phyloP scores from a whole-genome alignment of 1,140 invertebrate genomes.

The Cyphomyrmex costatus region DNA sequence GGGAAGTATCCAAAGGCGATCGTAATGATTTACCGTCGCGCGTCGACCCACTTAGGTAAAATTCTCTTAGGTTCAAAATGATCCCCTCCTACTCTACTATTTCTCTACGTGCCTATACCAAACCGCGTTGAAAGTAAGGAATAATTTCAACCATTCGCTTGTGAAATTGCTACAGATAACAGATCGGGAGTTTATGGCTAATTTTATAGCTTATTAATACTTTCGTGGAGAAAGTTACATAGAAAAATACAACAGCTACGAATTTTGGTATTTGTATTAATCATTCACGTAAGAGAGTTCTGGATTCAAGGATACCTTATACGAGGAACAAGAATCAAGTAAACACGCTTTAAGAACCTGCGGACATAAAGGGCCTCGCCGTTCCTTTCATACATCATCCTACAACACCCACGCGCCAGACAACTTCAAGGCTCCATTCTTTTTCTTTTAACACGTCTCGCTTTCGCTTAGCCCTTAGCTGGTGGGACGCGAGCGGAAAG shows the following conservation, averaged over 20 bases:
- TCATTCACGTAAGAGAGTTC: slow-evolving; percentile 13
- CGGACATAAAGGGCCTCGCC: slow-evolving; percentile 48
- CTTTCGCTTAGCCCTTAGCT: slow-evolving; percentile 49
- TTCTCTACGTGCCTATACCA: neutral
- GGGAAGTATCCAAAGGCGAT: slow-evolving; percentile 36
- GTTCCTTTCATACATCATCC: slow-evolving; percentile 51
- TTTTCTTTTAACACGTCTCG: slow-evolving; percentile 48
- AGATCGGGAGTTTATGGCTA: neutral
- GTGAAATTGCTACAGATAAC: neutral
- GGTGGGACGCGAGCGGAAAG: slow-evolving; percentile 18
- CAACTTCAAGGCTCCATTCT: slow-evolving; percentile 31
- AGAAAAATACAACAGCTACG: neutral
- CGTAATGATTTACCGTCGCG: slow-evolving; percentile 42
- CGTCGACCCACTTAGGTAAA: slow-evolving; percentile 52
- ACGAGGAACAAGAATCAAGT: slow-evolving; percentile 18
- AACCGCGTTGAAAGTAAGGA: neutral
- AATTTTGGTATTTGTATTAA: neutral
- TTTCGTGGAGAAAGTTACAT: neutral
- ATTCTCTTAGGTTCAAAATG: slow-evolving; percentile 38
- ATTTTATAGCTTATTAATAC: neutral
- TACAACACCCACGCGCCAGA: slow-evolving; percentile 54
- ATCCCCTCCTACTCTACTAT: neutral
- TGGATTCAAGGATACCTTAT: slow-evolving; percentile 28
- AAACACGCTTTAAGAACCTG: slow-evolving; percentile 49
- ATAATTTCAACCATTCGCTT: neutral